Conservation (phyloP, 1,140 invertebrate genomes). For the Drosophila littoralis region DNA sequence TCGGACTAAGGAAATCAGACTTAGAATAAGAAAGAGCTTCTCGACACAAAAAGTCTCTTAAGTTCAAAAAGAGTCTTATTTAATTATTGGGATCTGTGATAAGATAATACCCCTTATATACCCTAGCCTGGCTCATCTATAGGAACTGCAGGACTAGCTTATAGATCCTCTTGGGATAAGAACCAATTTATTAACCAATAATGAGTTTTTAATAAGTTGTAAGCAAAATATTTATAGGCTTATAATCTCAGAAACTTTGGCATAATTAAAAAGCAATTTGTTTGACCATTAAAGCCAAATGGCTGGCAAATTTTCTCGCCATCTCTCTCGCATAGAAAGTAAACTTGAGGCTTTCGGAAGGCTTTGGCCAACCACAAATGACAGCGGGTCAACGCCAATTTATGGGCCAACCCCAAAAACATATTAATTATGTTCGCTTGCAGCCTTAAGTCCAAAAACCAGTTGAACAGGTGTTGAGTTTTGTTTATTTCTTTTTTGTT, state of each 20-base stretch:
- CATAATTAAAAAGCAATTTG: constrained; percentile 34
- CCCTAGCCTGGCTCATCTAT: too few relatives aligned
- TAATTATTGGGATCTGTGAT: too few relatives aligned
- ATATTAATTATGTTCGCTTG: constrained; percentile 46
- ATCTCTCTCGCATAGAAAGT: constrained; percentile 33
- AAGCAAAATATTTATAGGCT: background rate
- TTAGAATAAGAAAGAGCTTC: too few relatives aligned
- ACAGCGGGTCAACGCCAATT: constrained; percentile 34
- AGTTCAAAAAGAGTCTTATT: too few relatives aligned
- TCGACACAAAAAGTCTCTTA: too few relatives aligned
- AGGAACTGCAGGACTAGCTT: too few relatives aligned
- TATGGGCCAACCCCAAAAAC: constrained; percentile 36
- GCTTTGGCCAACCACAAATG: constrained; percentile 30
- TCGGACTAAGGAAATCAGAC: too few relatives aligned
- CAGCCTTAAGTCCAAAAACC: constrained; percentile 30
- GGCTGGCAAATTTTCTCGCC: constrained; percentile 18
- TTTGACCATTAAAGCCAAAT: constrained; percentile 15
- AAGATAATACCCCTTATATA: too few relatives aligned
- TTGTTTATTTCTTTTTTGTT: constrained; percentile 1
- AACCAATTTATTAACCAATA: too few relatives aligned
- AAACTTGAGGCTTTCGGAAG: constrained; percentile 13
- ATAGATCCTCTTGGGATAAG: too few relatives aligned
- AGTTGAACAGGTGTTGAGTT: constrained; percentile 31
- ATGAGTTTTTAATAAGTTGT: too few relatives aligned
- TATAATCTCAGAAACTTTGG: constrained; percentile 7